A percentile compares a stretch with the other conserved stretches of the same genome.
These are phyloP conservation scores for Ariopsis seemanni DNA, from an alignment of 2,113 vertebrate genomes.

Conservation along the genomic window DNA sequence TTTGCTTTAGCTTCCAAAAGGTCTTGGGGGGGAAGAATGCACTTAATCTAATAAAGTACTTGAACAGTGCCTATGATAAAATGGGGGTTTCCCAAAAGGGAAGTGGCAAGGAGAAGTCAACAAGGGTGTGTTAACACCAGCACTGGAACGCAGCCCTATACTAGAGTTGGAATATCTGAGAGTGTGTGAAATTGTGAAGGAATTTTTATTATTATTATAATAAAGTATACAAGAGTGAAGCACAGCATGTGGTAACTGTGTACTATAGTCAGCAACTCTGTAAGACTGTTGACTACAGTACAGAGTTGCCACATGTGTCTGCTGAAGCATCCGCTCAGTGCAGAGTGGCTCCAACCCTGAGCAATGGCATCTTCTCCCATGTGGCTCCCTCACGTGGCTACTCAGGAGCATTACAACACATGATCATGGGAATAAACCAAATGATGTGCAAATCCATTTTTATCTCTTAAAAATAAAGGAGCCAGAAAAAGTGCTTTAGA, in stretches of 20 bases:
- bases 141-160: not conserved
- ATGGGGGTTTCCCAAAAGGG: not conserved
- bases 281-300: not conserved
- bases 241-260: not conserved
- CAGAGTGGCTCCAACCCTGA: not conserved
- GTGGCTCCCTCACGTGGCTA: constrained; percentile 70
- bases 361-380: constrained; percentile 58
- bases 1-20: not conserved
- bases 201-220: not conserved
- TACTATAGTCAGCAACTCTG: not conserved
- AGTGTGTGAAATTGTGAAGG: not conserved
- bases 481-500: not conserved
- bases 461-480: not conserved
- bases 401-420: constrained; percentile 19
- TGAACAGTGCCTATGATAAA: not conserved
- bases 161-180: not conserved
- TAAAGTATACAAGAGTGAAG: not conserved
- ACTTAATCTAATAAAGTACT: not conserved
- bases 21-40: not conserved
- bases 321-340: not conserved
- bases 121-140: not conserved
- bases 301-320: not conserved
- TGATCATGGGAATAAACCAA: not conserved
- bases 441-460: not conserved
- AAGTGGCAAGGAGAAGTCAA: not conserved